Evolutionary conservation across 2,797 vertebrate genomes (phyloP), one percentile per base, ranked within the genome.

Genomic region (Siniperca scherzeri): DNA sequence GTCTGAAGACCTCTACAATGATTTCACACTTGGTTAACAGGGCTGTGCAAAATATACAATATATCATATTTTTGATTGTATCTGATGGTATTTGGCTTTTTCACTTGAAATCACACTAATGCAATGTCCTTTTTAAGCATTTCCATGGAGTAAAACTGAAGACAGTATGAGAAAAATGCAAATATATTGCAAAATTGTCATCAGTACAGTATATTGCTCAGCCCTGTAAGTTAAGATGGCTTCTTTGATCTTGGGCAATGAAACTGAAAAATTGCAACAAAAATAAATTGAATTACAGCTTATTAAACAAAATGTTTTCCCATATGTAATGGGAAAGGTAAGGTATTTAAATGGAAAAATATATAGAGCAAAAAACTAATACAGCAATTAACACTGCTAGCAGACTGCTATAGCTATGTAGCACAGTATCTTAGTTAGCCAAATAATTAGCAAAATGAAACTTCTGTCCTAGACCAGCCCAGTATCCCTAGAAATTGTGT

Each of bases 11-110:
- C 55, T 59, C 60, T 66, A 42, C 36, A 74, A 10, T 81, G 69
- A 85, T 82, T 85, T 91, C 44, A 81, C 38, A 76, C 66, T 79
- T 79, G 42, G 74, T 74, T 78, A 80, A 65, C n/a, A 65, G 50
- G 72, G 36, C n/a, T 62, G 19, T 56, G 30, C 10, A 53, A 62
- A 53, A 38, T 42, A 60, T 19, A 65, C 7, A 56, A 70, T 57
- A 33, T 25, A 44, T 62, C 0, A 16, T 33, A 19, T 65, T 78
- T 61, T 53, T 19, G 50, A 68, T 6, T 57, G 14, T 22, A 57
- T 61, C n/a, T 38, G 7, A 50, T 56, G 7, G n/a, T 66, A 27
- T 62, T 17, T 40, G 50, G 4, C 22, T 36, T 53, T 55, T 56
- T 61, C 16, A 44, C 13, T 22, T 40, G 9, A 55, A 70, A 40